phyloP scores from a whole-genome alignment of 2,113 vertebrate genomes.

The Crotalus horridus region DNA sequence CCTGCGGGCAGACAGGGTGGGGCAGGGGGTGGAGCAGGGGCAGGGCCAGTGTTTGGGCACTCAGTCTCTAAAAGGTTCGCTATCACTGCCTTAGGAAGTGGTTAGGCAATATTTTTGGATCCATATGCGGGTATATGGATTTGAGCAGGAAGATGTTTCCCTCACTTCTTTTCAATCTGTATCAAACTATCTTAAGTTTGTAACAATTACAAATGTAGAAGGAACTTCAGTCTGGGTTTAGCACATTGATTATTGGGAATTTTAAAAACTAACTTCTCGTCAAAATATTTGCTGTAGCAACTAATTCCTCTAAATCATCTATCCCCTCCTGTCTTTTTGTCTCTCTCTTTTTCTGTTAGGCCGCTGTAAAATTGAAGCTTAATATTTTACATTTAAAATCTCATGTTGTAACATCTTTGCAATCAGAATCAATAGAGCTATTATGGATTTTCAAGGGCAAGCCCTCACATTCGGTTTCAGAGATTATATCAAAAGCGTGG shows the following conservation, averaged over 20 bases:
- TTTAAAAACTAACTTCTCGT: not conserved
- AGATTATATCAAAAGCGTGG: not conserved
- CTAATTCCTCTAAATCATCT: not conserved
- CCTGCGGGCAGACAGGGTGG: too few species aligned
- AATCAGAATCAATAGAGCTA: conserved; percentile 12
- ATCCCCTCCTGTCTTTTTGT: not conserved
- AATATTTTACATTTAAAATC: not conserved
- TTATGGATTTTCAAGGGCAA: not conserved
- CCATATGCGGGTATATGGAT: not conserved
- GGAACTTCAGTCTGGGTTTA: not conserved
- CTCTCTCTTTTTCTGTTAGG: not conserved
- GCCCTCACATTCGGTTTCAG: not conserved
- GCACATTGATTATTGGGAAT: not conserved
- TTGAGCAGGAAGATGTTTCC: not conserved
- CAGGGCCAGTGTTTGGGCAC: too few species aligned
- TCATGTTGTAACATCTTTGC: not conserved
- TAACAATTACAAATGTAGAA: not conserved
- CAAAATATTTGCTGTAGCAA: not conserved
- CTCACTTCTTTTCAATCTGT: not conserved
- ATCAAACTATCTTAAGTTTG: not conserved
- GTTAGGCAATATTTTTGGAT: not conserved
- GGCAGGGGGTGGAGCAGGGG: too few species aligned
- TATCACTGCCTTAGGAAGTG: not conserved
- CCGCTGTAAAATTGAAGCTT: not conserved
- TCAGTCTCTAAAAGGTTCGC: too few species aligned